Percentiles rank a stretch among this genome's conserved stretches.
These are phyloP conservation scores for Pantherophis guttatus DNA, from an alignment of 2,113 vertebrate genomes.

Conservation along the genomic window DNA sequence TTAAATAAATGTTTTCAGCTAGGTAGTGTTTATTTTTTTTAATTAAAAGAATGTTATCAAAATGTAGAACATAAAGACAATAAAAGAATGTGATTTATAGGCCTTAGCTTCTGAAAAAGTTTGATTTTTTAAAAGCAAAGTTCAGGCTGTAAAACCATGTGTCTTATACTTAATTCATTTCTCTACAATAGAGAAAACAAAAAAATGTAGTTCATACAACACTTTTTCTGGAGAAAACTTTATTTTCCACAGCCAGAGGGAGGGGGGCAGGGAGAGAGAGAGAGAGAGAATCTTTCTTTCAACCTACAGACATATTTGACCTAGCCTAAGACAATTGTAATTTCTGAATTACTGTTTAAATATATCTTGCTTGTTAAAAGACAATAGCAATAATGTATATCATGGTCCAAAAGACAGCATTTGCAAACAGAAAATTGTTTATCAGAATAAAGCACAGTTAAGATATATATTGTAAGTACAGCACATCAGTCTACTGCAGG, in stretches of 20 bases:
- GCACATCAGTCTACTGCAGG: not conserved
- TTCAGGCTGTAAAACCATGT: not conserved
- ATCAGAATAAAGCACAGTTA: not conserved
- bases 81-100: slow-evolving; percentile 8
- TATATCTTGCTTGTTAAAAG: not conserved
- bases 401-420: not conserved
- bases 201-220: not conserved
- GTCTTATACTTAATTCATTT: not conserved
- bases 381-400: not conserved
- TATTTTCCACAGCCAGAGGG: too few species aligned
- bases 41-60: not conserved
- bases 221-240: not conserved
- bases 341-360: not conserved
- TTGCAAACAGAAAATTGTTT: not conserved
- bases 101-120: slow-evolving; percentile 9
- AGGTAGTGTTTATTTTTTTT: not conserved
- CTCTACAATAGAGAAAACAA: not conserved
- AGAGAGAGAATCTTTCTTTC: not conserved
- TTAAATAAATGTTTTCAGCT: not conserved
- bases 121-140: not conserved
- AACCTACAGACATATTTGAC: not conserved
- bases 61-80: not conserved
- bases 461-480: not conserved
- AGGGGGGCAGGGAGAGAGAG: too few species aligned
- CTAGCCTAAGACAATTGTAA: not conserved